These are phyloP conservation scores for Stichopus chloronotus DNA, from an alignment of 35 echinoderm and acorn worm species.

Conservation along the genomic window DNA sequence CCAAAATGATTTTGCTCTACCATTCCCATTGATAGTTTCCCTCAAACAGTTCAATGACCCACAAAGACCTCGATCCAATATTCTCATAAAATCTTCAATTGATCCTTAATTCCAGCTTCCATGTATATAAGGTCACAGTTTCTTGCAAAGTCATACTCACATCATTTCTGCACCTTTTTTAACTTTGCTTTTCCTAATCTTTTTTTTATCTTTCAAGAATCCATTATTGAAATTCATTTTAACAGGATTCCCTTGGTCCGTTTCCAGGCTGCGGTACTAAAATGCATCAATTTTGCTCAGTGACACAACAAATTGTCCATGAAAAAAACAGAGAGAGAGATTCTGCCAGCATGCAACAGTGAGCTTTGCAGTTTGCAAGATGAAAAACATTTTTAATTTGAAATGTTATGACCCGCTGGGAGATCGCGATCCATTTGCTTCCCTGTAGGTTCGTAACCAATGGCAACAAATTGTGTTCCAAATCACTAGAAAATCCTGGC, in stretches of 20 bases:
- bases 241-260: neutral
- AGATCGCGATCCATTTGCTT: conserved; percentile 18
- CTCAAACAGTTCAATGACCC: too few species aligned
- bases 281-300: neutral
- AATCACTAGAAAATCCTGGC: neutral
- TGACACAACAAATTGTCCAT: conserved; percentile 13
- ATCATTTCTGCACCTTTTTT: too few species aligned
- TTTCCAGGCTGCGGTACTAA: neutral
- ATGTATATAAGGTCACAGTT: too few species aligned
- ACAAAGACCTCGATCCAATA: too few species aligned
- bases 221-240: neutral
- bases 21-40: too few species aligned
- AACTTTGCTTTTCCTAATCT: neutral
- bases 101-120: too few species aligned
- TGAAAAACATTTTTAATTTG: conserved; percentile 38
- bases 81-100: too few species aligned
- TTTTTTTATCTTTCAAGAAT: neutral
- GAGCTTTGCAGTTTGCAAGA: neutral
- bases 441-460: conserved; percentile 34
- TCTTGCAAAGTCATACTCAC: too few species aligned
- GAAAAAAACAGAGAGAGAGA: neutral
- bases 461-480: conserved; percentile 40
- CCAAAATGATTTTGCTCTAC: too few species aligned
- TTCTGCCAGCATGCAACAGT: neutral
- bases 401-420: conserved; percentile 7